Base-by-base conservation (phyloP, 2,888 invertebrate species). In the Orthosia gracilis region DNA sequence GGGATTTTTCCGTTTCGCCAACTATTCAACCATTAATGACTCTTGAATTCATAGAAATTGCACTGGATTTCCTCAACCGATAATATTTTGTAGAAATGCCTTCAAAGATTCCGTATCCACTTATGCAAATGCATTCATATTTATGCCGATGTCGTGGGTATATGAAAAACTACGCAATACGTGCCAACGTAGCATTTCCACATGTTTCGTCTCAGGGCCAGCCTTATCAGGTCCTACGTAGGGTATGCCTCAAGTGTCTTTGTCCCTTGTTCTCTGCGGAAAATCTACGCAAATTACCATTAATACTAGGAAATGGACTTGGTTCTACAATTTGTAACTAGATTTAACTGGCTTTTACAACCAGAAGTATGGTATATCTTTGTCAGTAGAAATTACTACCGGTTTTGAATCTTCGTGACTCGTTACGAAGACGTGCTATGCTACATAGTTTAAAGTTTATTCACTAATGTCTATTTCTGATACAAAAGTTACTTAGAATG, bases 141-240 rank as follows among this genome's bases (percentile, higher is more conserved):
- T 62, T 15, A 23, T 26, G 4, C 54, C 17, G 80, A 55, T 58
- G 67, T 70, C 62, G 66, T 68, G 40, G 58, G 45, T 58, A 65
- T 61, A 61, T 76, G 59, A 81, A 84, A 82, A 76, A 76, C 85
- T 82, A 76, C 81, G 85, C 85, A 82, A 69, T 80, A 54, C n/a
- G 47, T 57, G 66, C 17, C 23, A 54, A 59, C 52, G 70, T 55
- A 65, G 57, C 13, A 54, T 55, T 65, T 81, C 54, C 67, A 74
- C 69, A 80, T 55, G 80, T 63, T 15, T 11, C 45, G 63, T 61
- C 66, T 82, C 85, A 85, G 23, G 85, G 85, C 59, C 82, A 64
- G 50, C 18, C 69, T 82, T 82, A 82, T 82, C 82, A 82, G 49
- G 40, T 54, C 49, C 59, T 59, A 47, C 58, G 54, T 69, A 73